These are phyloP conservation scores for Cephalopachus bancanus DNA, from an alignment of 2,797 vertebrate genomes.

Conservation along the genomic window DNA sequence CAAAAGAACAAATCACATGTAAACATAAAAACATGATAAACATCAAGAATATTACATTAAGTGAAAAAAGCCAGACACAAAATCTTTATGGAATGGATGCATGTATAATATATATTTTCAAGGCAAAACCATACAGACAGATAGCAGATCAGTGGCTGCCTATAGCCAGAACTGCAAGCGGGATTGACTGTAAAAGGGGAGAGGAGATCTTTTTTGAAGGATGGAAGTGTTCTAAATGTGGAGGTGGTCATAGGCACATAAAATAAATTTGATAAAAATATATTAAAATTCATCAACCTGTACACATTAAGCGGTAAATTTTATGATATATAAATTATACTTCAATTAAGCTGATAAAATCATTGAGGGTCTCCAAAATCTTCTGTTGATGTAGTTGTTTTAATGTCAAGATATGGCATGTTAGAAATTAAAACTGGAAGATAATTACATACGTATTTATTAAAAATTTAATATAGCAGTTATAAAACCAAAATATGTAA, in stretches of 20 bases:
- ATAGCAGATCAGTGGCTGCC: too few relatives aligned
- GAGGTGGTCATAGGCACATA: background rate
- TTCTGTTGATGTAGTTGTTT: background rate
- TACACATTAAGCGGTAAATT: background rate
- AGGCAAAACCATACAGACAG: too few relatives aligned
- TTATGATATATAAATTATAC: background rate
- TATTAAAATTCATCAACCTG: background rate
- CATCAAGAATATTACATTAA: too few relatives aligned
- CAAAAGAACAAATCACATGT: background rate
- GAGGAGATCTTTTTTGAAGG: background rate
- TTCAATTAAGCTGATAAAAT: background rate
- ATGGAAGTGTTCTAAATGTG: background rate
- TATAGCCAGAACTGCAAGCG: too few relatives aligned
- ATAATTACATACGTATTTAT: background rate
- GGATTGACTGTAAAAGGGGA: too few relatives aligned
- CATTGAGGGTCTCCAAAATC: background rate
- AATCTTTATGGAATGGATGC: too few relatives aligned
- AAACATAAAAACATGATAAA: too few relatives aligned
- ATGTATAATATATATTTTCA: too few relatives aligned
- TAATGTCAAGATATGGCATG: background rate
- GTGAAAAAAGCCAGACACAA: too few relatives aligned
- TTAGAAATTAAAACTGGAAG: background rate
- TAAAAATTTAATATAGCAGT: background rate
- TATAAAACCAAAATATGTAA: background rate
- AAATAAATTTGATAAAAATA: background rate